Conservation (phyloP, 2,113 vertebrate genomes). For the Datnioides undecimradiatus region DNA sequence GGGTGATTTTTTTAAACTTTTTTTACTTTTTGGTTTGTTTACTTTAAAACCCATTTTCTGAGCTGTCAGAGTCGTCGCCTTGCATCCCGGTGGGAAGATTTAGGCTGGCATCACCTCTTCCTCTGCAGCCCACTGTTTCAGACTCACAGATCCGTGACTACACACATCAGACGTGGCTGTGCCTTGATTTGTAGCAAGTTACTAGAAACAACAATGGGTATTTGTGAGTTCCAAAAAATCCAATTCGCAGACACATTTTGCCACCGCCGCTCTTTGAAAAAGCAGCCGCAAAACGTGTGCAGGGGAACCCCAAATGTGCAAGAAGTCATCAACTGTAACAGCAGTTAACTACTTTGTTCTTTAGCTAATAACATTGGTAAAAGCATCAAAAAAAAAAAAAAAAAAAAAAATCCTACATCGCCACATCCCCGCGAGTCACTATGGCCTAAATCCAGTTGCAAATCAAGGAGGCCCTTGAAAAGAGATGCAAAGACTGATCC, state of each 20-base stretch:
- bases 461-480: conserved; percentile 19
- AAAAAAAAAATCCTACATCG: conserved; percentile 9
- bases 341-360: conserved; percentile 59
- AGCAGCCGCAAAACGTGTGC: conserved; percentile 15
- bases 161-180: conserved; percentile 32
- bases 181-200: background rate
- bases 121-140: background rate
- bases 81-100: background rate
- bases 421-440: background rate
- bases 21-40: conserved; percentile 5
- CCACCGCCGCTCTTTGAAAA: background rate
- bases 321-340: conserved; percentile 53
- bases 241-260: background rate
- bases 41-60: background rate
- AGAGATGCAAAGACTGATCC: conserved; percentile 20
- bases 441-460: conserved; percentile 19
- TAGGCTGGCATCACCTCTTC: background rate
- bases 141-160: background rate
- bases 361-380: conserved; percentile 38
- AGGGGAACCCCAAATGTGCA: conserved; percentile 43
- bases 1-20: background rate
- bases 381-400: conserved; percentile 35
- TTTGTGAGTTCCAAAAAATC: background rate
- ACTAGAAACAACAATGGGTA: background rate
- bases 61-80: background rate